Conservation (phyloP, 2,113 vertebrate species). For the Pterocles burchelli region DNA sequence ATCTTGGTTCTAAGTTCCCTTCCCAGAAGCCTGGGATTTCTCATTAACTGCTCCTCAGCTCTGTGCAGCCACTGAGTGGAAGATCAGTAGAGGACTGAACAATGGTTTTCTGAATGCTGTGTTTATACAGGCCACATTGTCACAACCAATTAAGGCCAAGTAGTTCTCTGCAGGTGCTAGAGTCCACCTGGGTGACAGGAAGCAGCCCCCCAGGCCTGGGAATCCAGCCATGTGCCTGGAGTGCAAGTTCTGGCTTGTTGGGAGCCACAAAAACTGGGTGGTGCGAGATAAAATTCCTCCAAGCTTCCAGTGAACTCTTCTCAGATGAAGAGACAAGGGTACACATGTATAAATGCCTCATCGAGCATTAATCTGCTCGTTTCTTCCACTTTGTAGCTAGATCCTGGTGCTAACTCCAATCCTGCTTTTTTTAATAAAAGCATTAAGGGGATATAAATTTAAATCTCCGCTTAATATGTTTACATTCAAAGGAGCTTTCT, state of each 20-base stretch:
- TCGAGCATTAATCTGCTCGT: background rate
- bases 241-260: background rate
- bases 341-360: rapidly evolving
- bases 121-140: background rate
- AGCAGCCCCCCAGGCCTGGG: background rate
- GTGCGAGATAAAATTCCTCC: background rate
- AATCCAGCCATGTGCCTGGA: background rate
- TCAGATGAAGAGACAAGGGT: background rate
- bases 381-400: background rate
- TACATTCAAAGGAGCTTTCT: background rate
- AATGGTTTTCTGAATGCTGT: background rate
- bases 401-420: background rate
- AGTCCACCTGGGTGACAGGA: background rate
- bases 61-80: background rate
- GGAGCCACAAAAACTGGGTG: background rate
- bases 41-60: background rate
- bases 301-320: background rate
- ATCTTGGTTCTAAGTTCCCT: background rate
- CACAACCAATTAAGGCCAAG: background rate
- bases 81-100: background rate
- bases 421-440: background rate
- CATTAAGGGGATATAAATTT: background rate
- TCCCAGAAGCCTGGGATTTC: background rate
- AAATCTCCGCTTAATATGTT: background rate
- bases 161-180: background rate